These are phyloP conservation scores for Melanerpes aurifrons DNA, from an alignment of 2,113 vertebrate species.

Conservation along the genomic window DNA sequence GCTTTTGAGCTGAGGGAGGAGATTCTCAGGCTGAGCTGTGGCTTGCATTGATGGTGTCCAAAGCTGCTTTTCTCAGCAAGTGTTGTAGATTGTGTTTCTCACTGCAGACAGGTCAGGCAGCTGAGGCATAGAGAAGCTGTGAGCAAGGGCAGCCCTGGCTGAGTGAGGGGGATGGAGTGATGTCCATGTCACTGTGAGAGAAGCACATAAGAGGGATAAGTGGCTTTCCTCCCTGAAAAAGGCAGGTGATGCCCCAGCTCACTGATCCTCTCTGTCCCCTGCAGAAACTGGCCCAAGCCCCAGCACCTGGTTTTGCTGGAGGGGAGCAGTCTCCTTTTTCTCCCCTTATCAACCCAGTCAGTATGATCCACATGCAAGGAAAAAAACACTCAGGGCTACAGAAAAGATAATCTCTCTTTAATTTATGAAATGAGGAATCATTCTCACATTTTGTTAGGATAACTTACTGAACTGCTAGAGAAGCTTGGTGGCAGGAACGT, in stretches of 20 bases:
- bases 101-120: not conserved
- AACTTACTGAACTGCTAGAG: slow-evolving; percentile 29
- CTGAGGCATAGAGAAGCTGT: not conserved
- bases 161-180: not conserved
- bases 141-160: not conserved
- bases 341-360: not conserved
- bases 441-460: slow-evolving; percentile 34
- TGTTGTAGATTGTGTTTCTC: rapidly evolving
- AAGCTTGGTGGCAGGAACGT: not conserved
- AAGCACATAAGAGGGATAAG: not conserved
- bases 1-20: not conserved
- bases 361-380: not conserved
- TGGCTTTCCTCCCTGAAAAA: rapidly evolving
- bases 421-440: slow-evolving; percentile 57
- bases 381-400: not conserved
- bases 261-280: not conserved
- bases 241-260: too few species aligned
- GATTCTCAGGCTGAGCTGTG: not conserved
- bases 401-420: slow-evolving; percentile 49
- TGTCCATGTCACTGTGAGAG: not conserved
- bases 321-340: not conserved
- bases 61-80: not conserved
- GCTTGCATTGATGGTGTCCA: too few species aligned
- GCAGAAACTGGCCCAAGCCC: not conserved
- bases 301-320: not conserved